Base-by-base conservation (phyloP, 92 coral and sea anemone genomes). In the Zoanthus gigantus region DNA sequence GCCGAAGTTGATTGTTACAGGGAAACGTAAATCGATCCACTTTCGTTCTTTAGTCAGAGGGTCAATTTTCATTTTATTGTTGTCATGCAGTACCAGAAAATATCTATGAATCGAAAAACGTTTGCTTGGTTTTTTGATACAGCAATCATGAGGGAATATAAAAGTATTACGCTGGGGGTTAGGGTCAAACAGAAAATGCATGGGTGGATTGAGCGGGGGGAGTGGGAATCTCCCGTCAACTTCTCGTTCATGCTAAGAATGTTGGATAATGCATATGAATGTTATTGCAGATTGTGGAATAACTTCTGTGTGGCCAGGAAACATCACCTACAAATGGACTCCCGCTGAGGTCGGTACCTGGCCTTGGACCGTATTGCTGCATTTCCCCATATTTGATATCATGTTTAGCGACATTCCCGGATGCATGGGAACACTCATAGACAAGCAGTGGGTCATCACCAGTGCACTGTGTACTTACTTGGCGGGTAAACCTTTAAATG, bases 301-400 rank as follows among this genome's bases (percentile, higher is more conserved):
- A 44, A 94, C 96, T 3, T 77, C 92, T 32, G 87, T 82, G 16
- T 91, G 84, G 60, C 87, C 89, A 45, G 77, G 47, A 44, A 88
- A 93, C 46, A 85, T 92, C 52, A 77, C 48, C 29, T 85, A 86
- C 28, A 91, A 86, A 72, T 96, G 99, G 99, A 90, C 86, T 37
- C 80, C 93, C 57, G 89, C 98, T 23, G 83, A 80, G 30, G 71
- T 76, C 13, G 89, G 90, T 10, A 87, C 92, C 71, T 95, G 98
- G 99, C 99, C 99, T 34, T 96, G 99, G 99, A 79, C 93, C 23
- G 98, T 92, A 0, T 87, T 95, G 56, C 91, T 96, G 77, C 94
- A 93, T 83, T 89, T 93, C 74, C 77, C 90, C 75, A 73, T 89
- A 67, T 91, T 83, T 82, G 92, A 93, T 13, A 90, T 46, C 42